Base-by-base conservation (phyloP, 1,140 invertebrate species). In the Drosophila pseudoananassae region DNA sequence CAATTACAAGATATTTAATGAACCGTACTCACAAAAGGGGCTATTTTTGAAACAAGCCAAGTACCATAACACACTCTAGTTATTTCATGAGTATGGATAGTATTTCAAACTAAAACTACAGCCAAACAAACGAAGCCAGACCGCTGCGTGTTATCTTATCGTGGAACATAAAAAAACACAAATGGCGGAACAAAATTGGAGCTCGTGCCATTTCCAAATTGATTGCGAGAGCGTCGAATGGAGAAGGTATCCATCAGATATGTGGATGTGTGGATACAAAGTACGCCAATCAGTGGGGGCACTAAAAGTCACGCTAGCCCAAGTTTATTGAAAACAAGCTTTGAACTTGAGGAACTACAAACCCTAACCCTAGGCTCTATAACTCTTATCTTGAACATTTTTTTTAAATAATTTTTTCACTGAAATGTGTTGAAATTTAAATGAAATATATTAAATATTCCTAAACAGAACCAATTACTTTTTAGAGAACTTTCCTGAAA, bases 161-260 rank as follows among this genome's bases (percentile, higher is more conserved):
- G 53, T 31, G 27, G 46, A 50, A 55, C 59, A 71, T 49, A 52
- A 52, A 43, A 64, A 57, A 66, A 71, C 60, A 57, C 69, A 57
- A 73, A 78, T 78, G 69, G 55, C 55, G 76, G 76, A 63, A 73
- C 66, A 45, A 66, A 78, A 78, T 73, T 72, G 56, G 71, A 79
- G 58, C 64, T 53, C 78, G 59, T 76, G 56, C 65, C 43, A 58
- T 72, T 71, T 72, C 25, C 40, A 63, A 80, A 76, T 76, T 76
- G 78, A 77, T 69, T 75, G 55, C 20, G 52, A 58, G 23, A n/a
- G 23, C 20, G 14, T n/a, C 10, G n/a, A 0, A 7, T 3, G 15
- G 40, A 4, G 10, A 14, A 12, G 38, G 29, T 45, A 51, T 45
- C 33, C 54, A 31, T 17, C 8, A 50, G 40, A 78, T 66, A 36